These are phyloP conservation scores for Dasyprocta punctata DNA, from an alignment of 2,113 vertebrate species.

Conservation along the genomic window DNA sequence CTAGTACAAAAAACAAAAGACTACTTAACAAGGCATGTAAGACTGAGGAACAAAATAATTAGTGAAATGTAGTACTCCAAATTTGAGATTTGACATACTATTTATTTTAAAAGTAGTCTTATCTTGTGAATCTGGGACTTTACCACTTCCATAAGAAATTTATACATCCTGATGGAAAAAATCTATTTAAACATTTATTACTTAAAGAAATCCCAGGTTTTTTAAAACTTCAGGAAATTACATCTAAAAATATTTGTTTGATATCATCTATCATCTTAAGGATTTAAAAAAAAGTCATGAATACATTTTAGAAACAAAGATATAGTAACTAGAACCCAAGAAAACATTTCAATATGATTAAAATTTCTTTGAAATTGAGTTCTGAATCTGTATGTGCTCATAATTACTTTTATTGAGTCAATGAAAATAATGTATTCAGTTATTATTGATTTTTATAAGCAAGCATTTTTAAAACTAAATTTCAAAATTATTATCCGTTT, in stretches of 20 bases:
- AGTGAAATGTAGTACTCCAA: neutral
- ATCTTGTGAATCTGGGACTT: neutral
- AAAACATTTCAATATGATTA: neutral
- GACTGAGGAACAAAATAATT: neutral
- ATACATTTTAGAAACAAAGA: neutral
- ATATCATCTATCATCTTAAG: neutral
- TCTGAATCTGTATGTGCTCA: neutral
- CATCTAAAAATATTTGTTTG: slow-evolving; percentile 8
- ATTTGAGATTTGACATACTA: neutral
- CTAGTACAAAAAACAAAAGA: no score
- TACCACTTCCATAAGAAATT: slow-evolving; percentile 4
- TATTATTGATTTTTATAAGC: neutral
- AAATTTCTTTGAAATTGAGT: neutral
- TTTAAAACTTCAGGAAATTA: slow-evolving; percentile 1
- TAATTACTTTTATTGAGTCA: neutral
- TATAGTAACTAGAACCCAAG: neutral
- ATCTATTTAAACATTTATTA: slow-evolving; percentile 16
- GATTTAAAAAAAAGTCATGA: neutral
- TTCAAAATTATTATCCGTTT: neutral
- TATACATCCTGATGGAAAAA: neutral
- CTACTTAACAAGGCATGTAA: neutral
- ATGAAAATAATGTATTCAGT: neutral
- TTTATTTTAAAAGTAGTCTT: neutral
- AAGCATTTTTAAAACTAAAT: neutral
- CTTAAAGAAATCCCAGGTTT: neutral